Evolutionary conservation across 1,140 invertebrate species (phyloP).

Genomic region (Nephila pilipes): DNA sequence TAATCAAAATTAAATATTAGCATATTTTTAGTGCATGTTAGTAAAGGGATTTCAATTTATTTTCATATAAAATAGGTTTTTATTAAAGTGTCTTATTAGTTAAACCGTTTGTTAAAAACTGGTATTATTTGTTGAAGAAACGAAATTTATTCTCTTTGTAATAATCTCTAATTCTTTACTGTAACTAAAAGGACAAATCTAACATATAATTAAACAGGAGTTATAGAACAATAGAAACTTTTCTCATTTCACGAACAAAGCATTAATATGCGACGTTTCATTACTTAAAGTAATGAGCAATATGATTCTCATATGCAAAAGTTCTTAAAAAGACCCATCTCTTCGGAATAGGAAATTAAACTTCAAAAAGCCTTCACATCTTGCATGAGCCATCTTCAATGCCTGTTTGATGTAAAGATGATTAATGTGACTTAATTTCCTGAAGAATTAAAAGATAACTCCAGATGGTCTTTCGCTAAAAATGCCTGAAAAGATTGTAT

Average conservation of each 20-base stretch:
- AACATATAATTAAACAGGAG: background rate
- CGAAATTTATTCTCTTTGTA: background rate
- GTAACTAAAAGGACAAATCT: background rate
- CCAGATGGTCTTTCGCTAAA: background rate
- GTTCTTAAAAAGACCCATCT: constrained; percentile 20
- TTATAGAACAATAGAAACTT: background rate
- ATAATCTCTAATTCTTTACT: background rate
- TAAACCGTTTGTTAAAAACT: too few relatives aligned
- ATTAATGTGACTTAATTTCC: constrained; percentile 62
- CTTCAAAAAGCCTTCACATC: constrained; percentile 32
- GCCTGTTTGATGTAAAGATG: constrained; percentile 42
- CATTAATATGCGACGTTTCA: constrained; percentile 24
- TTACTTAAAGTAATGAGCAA: constrained; percentile 41
- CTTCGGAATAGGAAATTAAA: constrained; percentile 53
- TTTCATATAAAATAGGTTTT: too few relatives aligned
- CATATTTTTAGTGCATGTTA: too few relatives aligned
- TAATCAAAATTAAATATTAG: too few relatives aligned
- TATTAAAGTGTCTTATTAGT: too few relatives aligned
- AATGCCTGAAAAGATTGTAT: constrained; percentile 38
- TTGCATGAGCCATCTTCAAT: background rate
- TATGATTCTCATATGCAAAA: background rate
- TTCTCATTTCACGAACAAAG: background rate
- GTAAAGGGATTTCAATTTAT: too few relatives aligned
- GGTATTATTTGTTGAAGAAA: too few relatives aligned
- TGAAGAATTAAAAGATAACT: constrained; percentile 39